phyloP scores from a whole-genome alignment of 2,797 vertebrate genomes.

The Carduelis carduelis region DNA sequence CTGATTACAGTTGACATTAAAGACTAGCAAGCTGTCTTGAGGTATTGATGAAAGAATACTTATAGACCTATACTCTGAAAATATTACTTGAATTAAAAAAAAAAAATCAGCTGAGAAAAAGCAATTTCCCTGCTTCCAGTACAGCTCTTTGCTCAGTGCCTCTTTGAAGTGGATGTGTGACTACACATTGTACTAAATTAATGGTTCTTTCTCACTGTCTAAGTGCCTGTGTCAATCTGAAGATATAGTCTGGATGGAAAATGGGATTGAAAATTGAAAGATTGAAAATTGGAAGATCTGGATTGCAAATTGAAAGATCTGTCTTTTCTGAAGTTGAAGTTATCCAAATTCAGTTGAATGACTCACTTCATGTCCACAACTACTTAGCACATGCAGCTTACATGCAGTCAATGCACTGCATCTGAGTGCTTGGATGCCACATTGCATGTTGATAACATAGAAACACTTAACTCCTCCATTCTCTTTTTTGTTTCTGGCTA shows the following conservation, averaged over 20 bases:
- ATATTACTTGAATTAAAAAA: neutral
- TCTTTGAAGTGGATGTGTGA: neutral
- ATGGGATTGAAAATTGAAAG: neutral
- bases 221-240: neutral
- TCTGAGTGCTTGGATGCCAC: neutral
- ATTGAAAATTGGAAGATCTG: neutral
- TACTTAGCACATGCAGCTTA: neutral
- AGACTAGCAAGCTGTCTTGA: neutral
- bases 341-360: neutral
- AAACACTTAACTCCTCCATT: neutral
- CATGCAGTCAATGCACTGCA: neutral
- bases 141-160: neutral
- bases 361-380: neutral
- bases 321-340: neutral
- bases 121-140: neutral
- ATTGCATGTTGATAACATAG: neutral
- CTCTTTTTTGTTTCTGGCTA: accelerated
- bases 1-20: neutral
- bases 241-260: neutral
- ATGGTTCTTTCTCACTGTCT: neutral
- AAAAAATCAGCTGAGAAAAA: neutral
- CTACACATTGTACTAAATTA: neutral
- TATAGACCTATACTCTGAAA: neutral
- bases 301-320: neutral
- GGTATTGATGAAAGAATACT: neutral